Evolutionary conservation across 2,113 vertebrate species (phyloP).

Genomic region (Callionymus lyra): DNA sequence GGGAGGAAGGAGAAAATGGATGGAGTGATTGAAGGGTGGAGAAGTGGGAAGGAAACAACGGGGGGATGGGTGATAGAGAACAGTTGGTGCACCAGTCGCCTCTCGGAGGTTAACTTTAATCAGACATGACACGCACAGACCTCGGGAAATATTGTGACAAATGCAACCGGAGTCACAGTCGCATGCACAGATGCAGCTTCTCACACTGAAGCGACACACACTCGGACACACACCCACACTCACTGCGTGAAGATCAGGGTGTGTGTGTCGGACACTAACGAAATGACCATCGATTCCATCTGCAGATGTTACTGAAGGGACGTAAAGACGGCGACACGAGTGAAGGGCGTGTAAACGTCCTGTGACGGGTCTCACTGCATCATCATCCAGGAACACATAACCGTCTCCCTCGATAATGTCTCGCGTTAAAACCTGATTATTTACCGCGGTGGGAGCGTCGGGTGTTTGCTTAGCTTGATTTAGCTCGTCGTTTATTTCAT

Average conservation of each 20-base stretch:
- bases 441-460: slow-evolving; percentile 40
- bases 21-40: slow-evolving; percentile 43
- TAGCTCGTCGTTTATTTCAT: neutral
- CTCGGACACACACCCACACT: slow-evolving; percentile 15
- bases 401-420: slow-evolving; percentile 51
- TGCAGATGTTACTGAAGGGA: slow-evolving; percentile 1
- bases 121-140: slow-evolving; percentile 58
- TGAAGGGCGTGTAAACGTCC: slow-evolving; percentile 10
- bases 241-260: too few relatives aligned
- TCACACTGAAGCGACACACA: slow-evolving; percentile 20
- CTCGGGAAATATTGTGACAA: slow-evolving; percentile 51
- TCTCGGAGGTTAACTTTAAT: slow-evolving; percentile 66
- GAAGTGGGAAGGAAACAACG: slow-evolving; percentile 15
- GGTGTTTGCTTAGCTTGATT: slow-evolving; percentile 36
- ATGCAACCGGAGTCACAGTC: slow-evolving; percentile 40
- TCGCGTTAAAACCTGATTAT: slow-evolving; percentile 44
- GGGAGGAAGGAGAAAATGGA: slow-evolving; percentile 47
- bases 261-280: slow-evolving; percentile 19
- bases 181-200: slow-evolving; percentile 23
- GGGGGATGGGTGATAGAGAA: slow-evolving; percentile 13
- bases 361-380: slow-evolving; percentile 18
- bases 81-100: slow-evolving; percentile 48
- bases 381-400: slow-evolving; percentile 19
- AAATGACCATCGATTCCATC: slow-evolving; percentile 10
- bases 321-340: slow-evolving; percentile 25